Conservation (phyloP, 2,888 invertebrate species). For the Rosalia funebris region DNA sequence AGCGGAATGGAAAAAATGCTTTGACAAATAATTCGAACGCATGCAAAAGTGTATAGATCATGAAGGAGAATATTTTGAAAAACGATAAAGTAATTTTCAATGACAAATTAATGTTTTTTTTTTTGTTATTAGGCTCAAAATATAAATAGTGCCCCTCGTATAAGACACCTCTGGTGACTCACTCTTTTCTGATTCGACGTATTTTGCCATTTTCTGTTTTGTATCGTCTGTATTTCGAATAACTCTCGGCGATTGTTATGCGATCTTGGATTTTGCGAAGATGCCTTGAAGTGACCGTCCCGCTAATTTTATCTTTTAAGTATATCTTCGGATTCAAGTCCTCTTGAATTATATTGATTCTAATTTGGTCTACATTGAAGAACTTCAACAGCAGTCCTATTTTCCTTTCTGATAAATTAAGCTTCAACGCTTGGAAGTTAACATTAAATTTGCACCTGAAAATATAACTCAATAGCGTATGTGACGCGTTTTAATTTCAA, state of each 20-base stretch:
- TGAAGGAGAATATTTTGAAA: too few relatives aligned
- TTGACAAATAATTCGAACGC: too few relatives aligned
- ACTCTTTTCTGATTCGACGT: conserved; percentile 42
- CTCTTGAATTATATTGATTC: conserved; percentile 46
- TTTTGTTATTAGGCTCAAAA: too few relatives aligned
- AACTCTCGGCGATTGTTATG: conserved; percentile 40
- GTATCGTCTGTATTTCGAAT: conserved; percentile 44
- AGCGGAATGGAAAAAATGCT: too few relatives aligned
- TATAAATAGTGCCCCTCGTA: too few relatives aligned
- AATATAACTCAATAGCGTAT: conserved; percentile 14
- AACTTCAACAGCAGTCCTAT: conserved; percentile 75
- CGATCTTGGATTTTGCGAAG: conserved; percentile 46
- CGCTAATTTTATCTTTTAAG: conserved; percentile 42
- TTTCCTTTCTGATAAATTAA: conserved; percentile 80
- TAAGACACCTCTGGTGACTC: too few relatives aligned
- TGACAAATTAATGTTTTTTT: too few relatives aligned
- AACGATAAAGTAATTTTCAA: too few relatives aligned
- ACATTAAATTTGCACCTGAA: conserved; percentile 80
- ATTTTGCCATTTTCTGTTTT: conserved; percentile 43
- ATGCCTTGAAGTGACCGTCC: conserved; percentile 33
- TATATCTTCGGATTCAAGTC: conserved; percentile 43
- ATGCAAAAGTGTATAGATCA: too few relatives aligned
- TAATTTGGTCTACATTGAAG: conserved; percentile 52
- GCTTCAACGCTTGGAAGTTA: conserved; percentile 75
- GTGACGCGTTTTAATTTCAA: conserved; percentile 12